phyloP scores from a whole-genome alignment of 2,888 invertebrate genomes.

The Aphidius colemani region DNA sequence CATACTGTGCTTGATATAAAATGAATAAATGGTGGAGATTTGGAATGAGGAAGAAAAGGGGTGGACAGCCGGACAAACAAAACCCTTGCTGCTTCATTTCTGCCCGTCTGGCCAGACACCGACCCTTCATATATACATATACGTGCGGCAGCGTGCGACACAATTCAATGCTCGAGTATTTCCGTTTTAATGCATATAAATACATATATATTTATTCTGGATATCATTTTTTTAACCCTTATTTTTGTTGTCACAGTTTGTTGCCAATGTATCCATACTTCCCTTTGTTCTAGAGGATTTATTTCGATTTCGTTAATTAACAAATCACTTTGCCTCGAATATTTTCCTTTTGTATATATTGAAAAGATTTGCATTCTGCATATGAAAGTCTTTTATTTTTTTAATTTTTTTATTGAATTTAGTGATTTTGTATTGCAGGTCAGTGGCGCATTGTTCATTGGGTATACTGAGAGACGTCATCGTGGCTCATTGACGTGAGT shows the following conservation, averaged over 20 bases:
- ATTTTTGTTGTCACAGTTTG: background rate
- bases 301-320: conserved; percentile 57
- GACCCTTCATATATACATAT: conserved; percentile 46
- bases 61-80: conserved; percentile 60
- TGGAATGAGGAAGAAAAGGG: conserved; percentile 52
- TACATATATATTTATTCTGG: conserved; percentile 33
- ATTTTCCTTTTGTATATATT: no score
- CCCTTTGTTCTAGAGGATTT: conserved; percentile 35
- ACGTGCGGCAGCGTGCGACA: conserved; percentile 29
- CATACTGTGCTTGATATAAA: conserved; percentile 29
- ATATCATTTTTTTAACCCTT: conserved; percentile 30
- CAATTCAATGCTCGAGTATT: conserved; percentile 30
- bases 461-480: conserved; percentile 47
- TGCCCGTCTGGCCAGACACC: conserved; percentile 59
- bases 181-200: conserved; percentile 34
- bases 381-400: no score
- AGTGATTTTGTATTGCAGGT: conserved; percentile 46
- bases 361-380: background rate
- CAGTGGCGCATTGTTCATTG: conserved; percentile 54
- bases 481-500: conserved; percentile 54
- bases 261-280: conserved; percentile 35
- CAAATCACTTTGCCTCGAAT: conserved; percentile 36
- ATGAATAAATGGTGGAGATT: conserved; percentile 32
- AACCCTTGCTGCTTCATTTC: conserved; percentile 60
- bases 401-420: background rate